phyloP scores from a whole-genome alignment of 2,113 vertebrate genomes.

The Halcyon malimbica region DNA sequence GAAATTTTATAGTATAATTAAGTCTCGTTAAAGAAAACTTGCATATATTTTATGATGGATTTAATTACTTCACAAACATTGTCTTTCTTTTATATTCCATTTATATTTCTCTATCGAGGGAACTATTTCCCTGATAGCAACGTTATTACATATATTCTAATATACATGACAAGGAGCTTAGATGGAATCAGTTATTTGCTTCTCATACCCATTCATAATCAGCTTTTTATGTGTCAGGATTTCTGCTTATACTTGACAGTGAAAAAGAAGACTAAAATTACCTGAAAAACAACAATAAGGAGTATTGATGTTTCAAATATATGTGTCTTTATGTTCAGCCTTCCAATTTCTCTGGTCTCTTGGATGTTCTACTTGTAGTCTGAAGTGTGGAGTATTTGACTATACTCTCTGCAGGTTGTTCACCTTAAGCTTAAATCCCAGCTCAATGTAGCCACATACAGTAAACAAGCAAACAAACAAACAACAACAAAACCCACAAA shows the following conservation, averaged over 20 bases:
- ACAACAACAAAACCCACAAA: no score
- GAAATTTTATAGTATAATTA: not conserved
- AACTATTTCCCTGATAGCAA: not conserved
- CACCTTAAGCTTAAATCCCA: no score
- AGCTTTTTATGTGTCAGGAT: not conserved
- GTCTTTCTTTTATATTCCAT: not conserved
- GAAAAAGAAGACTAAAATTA: not conserved
- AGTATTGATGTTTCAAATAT: no score
- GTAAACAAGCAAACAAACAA: no score
- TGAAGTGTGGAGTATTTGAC: no score
- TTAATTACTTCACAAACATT: not conserved
- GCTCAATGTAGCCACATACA: no score
- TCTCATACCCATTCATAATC: not conserved
- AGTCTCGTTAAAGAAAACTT: not conserved
- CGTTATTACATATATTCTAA: not conserved
- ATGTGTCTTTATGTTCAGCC: no score
- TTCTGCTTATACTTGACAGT: not conserved
- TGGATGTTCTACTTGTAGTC: no score
- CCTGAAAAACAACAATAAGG: not conserved
- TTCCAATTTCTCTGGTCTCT: no score
- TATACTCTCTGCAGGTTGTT: no score
- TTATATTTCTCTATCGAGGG: not conserved
- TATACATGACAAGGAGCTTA: not conserved
- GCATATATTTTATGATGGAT: not conserved
- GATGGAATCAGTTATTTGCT: not conserved